Evolutionary conservation across 2,797 vertebrate genomes (phyloP), one percentile per base, ranked within the genome.

Genomic region (Bovichtus variegatus): DNA sequence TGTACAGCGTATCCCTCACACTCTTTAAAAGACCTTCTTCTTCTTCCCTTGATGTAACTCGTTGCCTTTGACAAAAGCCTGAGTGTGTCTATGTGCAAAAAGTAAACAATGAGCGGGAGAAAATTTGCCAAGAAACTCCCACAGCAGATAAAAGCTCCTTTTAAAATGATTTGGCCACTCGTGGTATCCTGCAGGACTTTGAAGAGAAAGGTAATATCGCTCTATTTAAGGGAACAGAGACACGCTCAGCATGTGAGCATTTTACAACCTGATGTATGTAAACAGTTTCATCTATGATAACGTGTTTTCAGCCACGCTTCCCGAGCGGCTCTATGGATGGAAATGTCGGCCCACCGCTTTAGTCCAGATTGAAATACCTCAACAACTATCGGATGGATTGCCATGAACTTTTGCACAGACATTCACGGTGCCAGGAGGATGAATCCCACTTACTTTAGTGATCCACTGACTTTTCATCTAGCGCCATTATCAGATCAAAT

Each of bases 91-190:
- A 10, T 66, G 43, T 36, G 53, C n/a, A n/a, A n/a, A n/a, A 70
- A 66, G 61, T 55, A 67, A 49, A 61, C 64, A 40, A 50, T 44
- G 27, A 69, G 65, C 1, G 8, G 12, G 5, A 54, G 9, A 15
- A 72, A 40, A 50, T 36, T 9, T 27, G 27, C 63, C 41, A 59
- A 55, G 61, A 80, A 66, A 74, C 68, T 72, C 72, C 44, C 46
- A 36, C 58, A 16, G 74, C 40, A 71, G 66, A 82, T 74, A 70
- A 83, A 82, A 79, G 54, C 57, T 76, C 10, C 5, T 9, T 73
- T 44, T 69, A n/a, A 70, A 73, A 46, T 50, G 47, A 85, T 71
- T 74, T 50, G n/a, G 34, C 60, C 27, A 25, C 72, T 55, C 0
- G 12, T 73, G 59, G 55, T 49, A 50, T 66, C 62, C 64, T 49